Evolutionary conservation across 2,888 invertebrate species (phyloP).

Genomic region (Pardosa pseudoannulata): DNA sequence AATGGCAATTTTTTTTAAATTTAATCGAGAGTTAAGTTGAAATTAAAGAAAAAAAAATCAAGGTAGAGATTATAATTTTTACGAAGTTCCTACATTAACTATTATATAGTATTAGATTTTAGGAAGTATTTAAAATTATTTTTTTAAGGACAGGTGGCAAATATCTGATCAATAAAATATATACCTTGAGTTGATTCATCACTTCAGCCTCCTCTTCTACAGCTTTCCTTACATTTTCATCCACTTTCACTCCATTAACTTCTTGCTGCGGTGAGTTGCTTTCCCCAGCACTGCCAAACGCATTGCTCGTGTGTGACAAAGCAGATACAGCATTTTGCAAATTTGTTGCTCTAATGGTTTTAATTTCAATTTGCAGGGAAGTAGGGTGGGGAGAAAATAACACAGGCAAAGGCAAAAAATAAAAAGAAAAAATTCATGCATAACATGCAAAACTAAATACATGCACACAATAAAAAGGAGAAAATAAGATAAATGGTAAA

Average conservation of each 20-base stretch:
- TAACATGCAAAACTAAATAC: constrained; percentile 34
- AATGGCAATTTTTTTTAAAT: too few relatives aligned
- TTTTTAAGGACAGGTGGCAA: too few relatives aligned
- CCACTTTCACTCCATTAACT: constrained; percentile 61
- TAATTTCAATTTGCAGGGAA: constrained; percentile 18
- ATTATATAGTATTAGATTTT: too few relatives aligned
- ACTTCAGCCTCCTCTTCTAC: constrained; percentile 97
- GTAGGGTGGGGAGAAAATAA: constrained; percentile 51
- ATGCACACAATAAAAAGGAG: too few relatives aligned
- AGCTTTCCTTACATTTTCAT: constrained; percentile 67
- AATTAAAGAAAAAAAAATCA: too few relatives aligned
- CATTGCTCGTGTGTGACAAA: constrained; percentile 90
- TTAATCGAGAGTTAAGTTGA: too few relatives aligned
- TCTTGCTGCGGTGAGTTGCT: constrained; percentile 51
- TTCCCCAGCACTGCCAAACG: constrained; percentile 82
- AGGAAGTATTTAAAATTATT: too few relatives aligned
- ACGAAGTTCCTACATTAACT: too few relatives aligned
- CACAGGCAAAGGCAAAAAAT: constrained; percentile 37
- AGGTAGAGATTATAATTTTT: too few relatives aligned
- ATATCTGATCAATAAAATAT: too few relatives aligned
- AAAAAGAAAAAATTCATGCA: constrained; percentile 35
- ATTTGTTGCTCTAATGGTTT: constrained; percentile 88
- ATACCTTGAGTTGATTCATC: constrained; percentile 95
- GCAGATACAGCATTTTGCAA: constrained; percentile 92
- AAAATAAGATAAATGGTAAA: too few relatives aligned